Percentiles rank a stretch among this genome's conserved stretches.
Evolutionary conservation across 2,113 vertebrate genomes (phyloP).

Genomic region (Leucopsar rothschildi): DNA sequence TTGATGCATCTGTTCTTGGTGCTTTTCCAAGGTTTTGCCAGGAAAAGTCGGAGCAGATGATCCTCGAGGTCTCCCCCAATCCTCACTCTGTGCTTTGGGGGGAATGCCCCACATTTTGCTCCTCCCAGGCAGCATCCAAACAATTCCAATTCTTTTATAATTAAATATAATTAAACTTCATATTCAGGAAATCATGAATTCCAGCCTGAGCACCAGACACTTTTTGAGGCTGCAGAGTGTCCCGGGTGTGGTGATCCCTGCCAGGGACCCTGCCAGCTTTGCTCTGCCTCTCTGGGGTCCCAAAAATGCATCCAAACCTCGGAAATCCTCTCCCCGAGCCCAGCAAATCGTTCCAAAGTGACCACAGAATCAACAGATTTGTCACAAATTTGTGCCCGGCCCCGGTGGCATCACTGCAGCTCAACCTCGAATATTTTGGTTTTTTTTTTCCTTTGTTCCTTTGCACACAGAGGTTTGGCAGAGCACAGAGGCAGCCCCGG

Average conservation of each 20-base stretch:
- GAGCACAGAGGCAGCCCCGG: neutral
- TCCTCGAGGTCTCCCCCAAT: neutral
- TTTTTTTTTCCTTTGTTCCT: neutral
- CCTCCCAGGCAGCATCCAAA: accelerated
- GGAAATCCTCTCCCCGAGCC: neutral
- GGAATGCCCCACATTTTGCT: neutral
- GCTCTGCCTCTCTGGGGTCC: neutral
- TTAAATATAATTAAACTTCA: too few species aligned
- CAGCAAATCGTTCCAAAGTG: accelerated
- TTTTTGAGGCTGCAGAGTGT: neutral
- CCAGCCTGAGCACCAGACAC: neutral
- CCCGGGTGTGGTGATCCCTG: neutral
- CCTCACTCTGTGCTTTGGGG: neutral
- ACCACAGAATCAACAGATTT: neutral
- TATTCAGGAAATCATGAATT: neutral
- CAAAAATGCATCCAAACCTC: neutral
- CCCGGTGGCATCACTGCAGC: neutral
- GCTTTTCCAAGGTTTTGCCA: neutral
- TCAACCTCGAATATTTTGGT: accelerated
- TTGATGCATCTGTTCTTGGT: too few species aligned
- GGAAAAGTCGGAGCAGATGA: too few species aligned
- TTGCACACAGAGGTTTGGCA: neutral
- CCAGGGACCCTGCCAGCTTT: neutral
- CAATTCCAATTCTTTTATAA: too few species aligned
- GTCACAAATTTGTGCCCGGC: accelerated